Evolutionary conservation across 2,888 invertebrate genomes (phyloP), one percentile per base, ranked within the genome.

Genomic region (Drosophila engyochracea): DNA sequence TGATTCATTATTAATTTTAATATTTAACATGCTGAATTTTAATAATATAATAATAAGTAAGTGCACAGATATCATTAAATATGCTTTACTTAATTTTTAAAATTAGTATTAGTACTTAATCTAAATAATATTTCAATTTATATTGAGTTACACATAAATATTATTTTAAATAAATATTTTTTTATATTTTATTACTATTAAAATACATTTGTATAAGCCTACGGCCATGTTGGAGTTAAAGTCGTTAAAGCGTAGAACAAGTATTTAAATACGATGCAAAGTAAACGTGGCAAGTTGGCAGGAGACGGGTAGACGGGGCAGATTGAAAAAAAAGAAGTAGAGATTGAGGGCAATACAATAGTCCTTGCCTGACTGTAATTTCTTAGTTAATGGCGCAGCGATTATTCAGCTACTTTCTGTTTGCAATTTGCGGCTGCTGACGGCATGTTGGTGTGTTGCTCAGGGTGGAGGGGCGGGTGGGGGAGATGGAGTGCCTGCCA

Each of bases 341-440:
- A 12, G 49, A 44, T 16, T 52, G 57, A 30, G 7, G 22, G 39
- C 41, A 54, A 16, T 49, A 61, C 57, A 61, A 78, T 74, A 69
- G 77, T 79, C 79, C 77, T 79, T 70, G 76, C 51, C 66, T 69
- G 65, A 73, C 76, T 76, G 76, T 66, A 81, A 81, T 81, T 81
- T 74, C 77, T 58, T 67, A 59, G 77, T 70, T 79, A 79, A 79
- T 81, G 75, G 69, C 73, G n/a, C 35, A 59, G 55, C 78, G 78
- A 78, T 81, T 76, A 81, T 81, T 81, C 72, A 81, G 81, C 78
- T 82, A 81, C 79, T 79, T 79, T 82, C 70, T 74, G 76, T 76
- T 70, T 69, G 79, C 70, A 75, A 70, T 82, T 79, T 81, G 76
- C 68, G 70, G 75, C 70, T 69, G 68, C 59, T 63, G 73, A 49